Evolutionary conservation across 2,797 vertebrate species (phyloP), one percentile per base, ranked within the genome.

Genomic region (Sparidentex hasta): DNA sequence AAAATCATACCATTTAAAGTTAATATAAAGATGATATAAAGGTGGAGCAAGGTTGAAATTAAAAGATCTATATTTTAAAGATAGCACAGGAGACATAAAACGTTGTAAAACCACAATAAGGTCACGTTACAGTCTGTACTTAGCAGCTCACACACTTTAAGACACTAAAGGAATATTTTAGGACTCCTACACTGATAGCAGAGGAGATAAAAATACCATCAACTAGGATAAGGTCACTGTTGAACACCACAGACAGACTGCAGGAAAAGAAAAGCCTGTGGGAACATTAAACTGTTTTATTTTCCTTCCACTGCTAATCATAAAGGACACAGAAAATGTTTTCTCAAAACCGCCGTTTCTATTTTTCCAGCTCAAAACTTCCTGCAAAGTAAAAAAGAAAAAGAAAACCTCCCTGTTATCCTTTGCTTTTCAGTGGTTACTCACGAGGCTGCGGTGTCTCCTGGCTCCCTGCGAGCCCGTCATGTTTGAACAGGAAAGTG

Each of bases 371-470:
- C 38, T 66, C 29, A 44, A 50, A 72, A 83, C 78, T 85, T 87
- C 76, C 80, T 84, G 71, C 20, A 27, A 27, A 54, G 29, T 23
- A 56, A 65, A 75, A 0, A 47, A 44, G 3, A 5, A 13, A 2
- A 41, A 61, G 21, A 29, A 33, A 18, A 43, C 17, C 47, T 13
- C 21, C 27, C 25, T 0, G 13, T 57, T 62, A 52, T 43, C 38
- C 59, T 50, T 83, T 65, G 44, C 68, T 68, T 29, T 50, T 27
- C 3, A 4, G 66, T 4, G 55, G 80, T 84, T 89, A 95, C 95
- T 94, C 92, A 95, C 95, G 21, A 93, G 70, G 78, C 91, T 93
- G 79, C 83, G 90, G 81, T 88, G 87, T 72, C 87, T 93, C 88
- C 88, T 87, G 73, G 84, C 77, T 18, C 78, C 80, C 51, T 91